phyloP scores from a whole-genome alignment of 2,113 vertebrate species.

The Brachirus orientalis region DNA sequence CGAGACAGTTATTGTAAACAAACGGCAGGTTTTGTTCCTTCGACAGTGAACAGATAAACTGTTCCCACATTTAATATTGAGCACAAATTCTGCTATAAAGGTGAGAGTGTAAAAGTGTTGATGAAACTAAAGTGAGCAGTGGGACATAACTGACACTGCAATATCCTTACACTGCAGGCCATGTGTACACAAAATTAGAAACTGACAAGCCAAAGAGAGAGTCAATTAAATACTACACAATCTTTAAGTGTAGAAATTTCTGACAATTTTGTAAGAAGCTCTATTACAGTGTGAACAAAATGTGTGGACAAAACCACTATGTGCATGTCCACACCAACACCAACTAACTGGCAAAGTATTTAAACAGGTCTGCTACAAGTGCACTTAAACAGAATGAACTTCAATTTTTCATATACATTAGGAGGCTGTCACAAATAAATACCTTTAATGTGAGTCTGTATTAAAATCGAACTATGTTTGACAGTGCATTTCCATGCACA shows the following conservation, averaged over 20 bases:
- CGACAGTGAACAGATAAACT: conserved; percentile 9
- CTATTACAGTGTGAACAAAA: background rate
- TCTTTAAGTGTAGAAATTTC: too few relatives aligned
- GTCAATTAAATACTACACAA: too few relatives aligned
- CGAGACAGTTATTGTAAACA: conserved; percentile 64
- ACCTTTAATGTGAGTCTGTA: too few relatives aligned
- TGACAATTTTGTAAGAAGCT: too few relatives aligned
- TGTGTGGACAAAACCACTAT: too few relatives aligned
- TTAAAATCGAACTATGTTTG: too few relatives aligned
- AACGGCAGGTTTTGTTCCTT: conserved; percentile 37
- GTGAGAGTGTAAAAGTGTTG: too few relatives aligned
- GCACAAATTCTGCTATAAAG: conserved; percentile 10
- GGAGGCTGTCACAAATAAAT: background rate
- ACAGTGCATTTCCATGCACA: too few relatives aligned
- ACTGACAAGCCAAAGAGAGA: background rate
- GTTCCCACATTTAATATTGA: conserved; percentile 17
- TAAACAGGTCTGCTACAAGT: conserved; percentile 1
- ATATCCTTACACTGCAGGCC: background rate
- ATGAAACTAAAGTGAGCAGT: too few relatives aligned
- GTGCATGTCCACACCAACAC: background rate
- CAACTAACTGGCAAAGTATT: conserved; percentile 18
- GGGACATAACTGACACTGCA: too few relatives aligned
- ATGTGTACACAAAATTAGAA: background rate
- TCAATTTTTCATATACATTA: conserved; percentile 2
- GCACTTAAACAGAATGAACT: conserved; percentile 4